Conservation (phyloP, 1,140 invertebrate species). For the Mylabris phalerata region DNA sequence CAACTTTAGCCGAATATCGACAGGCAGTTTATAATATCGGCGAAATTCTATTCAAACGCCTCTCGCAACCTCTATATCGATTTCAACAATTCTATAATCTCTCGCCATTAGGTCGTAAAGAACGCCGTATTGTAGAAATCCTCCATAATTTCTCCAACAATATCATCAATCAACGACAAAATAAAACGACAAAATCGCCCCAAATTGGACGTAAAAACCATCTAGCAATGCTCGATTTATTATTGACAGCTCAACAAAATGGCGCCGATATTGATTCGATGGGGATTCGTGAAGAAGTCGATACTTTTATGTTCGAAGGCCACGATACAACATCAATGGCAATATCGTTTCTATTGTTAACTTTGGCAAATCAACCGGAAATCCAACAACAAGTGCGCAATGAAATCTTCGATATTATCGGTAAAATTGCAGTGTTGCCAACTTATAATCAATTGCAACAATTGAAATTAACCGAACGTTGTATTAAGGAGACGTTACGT, state of each 20-base stretch:
- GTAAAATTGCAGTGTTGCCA: slow-evolving; percentile 37
- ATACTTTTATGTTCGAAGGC: slow-evolving; percentile 72
- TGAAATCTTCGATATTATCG: slow-evolving; percentile 59
- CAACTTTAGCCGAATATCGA: slow-evolving; percentile 55
- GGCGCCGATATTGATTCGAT: slow-evolving; percentile 46
- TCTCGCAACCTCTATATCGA: slow-evolving; percentile 54
- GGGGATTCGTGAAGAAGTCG: slow-evolving; percentile 73
- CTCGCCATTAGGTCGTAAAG: slow-evolving; percentile 42
- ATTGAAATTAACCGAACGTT: slow-evolving; percentile 58
- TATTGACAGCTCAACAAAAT: slow-evolving; percentile 52
- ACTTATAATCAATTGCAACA: slow-evolving; percentile 51
- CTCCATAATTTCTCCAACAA: slow-evolving; percentile 49
- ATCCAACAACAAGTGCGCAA: slow-evolving; percentile 18
- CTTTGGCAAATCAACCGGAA: slow-evolving; percentile 34
- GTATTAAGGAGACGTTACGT: slow-evolving; percentile 55
- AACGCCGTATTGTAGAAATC: slow-evolving; percentile 46
- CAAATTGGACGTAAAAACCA: slow-evolving; percentile 44
- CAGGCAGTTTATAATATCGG: slow-evolving; percentile 44
- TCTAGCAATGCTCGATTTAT: slow-evolving; percentile 72
- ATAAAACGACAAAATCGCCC: neutral
- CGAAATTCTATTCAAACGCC: slow-evolving; percentile 43
- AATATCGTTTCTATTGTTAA: slow-evolving; percentile 37
- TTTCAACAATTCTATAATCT: slow-evolving; percentile 48
- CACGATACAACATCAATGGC: slow-evolving; percentile 42
- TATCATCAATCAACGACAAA: slow-evolving; percentile 1